These are phyloP conservation scores for Cynocephalus volans DNA, from an alignment of 2,113 vertebrate species.

Conservation along the genomic window DNA sequence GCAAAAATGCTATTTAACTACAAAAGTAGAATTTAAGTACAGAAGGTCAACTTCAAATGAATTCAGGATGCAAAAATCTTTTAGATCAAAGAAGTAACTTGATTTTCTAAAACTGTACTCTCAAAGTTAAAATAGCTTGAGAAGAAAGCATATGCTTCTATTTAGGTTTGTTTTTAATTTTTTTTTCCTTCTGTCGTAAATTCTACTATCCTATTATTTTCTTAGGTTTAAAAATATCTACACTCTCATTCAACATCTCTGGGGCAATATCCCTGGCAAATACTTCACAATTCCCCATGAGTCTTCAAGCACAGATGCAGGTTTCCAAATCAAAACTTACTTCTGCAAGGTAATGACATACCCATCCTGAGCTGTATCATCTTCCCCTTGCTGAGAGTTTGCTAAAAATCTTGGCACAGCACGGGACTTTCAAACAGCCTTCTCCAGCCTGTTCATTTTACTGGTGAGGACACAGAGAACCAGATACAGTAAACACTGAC, in stretches of 20 bases:
- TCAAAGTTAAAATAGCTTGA: conserved; percentile 29
- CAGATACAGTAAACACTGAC: not conserved
- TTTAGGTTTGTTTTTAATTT: not conserved
- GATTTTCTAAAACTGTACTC: conserved; percentile 24
- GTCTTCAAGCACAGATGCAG: not conserved
- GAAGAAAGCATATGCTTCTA: conserved; percentile 41
- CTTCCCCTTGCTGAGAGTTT: not conserved
- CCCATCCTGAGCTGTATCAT: not conserved
- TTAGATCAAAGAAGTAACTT: not conserved
- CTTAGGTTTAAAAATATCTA: conserved; percentile 38
- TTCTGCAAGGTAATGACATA: not conserved
- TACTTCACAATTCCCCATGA: not conserved
- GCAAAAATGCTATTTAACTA: conserved; percentile 3
- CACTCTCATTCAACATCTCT: not conserved
- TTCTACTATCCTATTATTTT: not conserved
- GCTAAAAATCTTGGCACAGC: not conserved
- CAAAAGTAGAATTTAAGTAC: not conserved
- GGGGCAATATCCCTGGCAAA: not conserved
- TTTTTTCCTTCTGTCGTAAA: not conserved
- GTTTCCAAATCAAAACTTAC: not conserved
- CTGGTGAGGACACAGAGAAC: not conserved
- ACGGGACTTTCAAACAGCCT: not conserved
- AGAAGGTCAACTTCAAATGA: not conserved
- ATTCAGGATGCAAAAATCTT: not conserved
- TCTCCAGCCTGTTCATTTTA: not conserved